Evolutionary conservation across 2,797 vertebrate species (phyloP), one percentile per base, ranked within the genome.

Genomic region (Nasua narica): DNA sequence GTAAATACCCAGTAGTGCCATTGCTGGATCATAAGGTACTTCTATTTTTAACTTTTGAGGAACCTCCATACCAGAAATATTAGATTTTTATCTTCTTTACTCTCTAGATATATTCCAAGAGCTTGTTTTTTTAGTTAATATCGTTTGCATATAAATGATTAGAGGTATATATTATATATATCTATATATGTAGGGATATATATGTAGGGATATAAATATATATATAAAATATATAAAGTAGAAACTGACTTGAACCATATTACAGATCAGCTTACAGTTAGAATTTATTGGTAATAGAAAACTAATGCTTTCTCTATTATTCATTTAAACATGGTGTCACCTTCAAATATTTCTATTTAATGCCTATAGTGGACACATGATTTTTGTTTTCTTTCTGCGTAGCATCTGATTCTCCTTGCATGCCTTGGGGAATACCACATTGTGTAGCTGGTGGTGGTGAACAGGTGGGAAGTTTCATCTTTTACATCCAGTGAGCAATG

Each of bases 181-280:
- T 21, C 37, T 27, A 91, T 16, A 79, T 16, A 74, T 35, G 62
- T 9, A 74, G 18, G 43, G 23, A 52, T 19, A n/a, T 25, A 32
- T n/a, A n/a, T n/a, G 62, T 9, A 74, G 18, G 43, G 23, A 52
- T 19, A n/a, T 25, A 32, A n/a, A n/a, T n/a, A n/a, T 7, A 5
- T 10, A 27, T 29, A 74, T 74, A 74, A 74, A 74, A 74, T 72
- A 65, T 74, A 85, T 32, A 67, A 67, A 67, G 48, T 70, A n/a
- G n/a, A 95, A 87, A 76, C 15, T 62, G 23, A 32, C 25, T 72
- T 92, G 37, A 74, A 72, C 25, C 50, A 93, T 85, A 77, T 88
- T 95, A 81, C 7, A 91, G 60, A 46, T 78, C 5, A 94, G 52
- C 13, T 95, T 79, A 93, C 2, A 88, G 74, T 81, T 92, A 94